Evolutionary conservation across 2,797 vertebrate genomes (phyloP).

Genomic region (Pristis pectinata): DNA sequence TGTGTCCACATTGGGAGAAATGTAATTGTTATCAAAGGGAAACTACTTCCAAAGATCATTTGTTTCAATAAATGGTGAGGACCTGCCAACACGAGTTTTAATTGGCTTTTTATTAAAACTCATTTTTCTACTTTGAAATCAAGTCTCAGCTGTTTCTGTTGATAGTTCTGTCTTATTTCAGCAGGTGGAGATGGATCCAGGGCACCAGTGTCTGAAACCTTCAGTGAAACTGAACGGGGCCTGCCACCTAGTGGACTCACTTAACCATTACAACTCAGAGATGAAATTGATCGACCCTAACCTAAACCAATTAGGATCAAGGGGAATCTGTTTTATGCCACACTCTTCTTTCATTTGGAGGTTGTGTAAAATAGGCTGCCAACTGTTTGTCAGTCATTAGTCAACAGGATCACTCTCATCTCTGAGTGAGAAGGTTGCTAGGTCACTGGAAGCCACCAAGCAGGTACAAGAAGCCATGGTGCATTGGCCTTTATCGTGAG

Average conservation of each 20-base stretch:
- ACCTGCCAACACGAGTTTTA: not conserved
- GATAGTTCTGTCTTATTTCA: not conserved
- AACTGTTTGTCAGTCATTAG: no score
- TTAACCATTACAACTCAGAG: not conserved
- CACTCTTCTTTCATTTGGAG: no score
- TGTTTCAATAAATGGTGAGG: not conserved
- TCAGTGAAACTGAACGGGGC: not conserved
- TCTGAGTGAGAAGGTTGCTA: not conserved
- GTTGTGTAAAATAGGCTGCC: not conserved
- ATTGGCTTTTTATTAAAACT: conserved; percentile 6
- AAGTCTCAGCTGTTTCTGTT: not conserved
- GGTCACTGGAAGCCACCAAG: not conserved
- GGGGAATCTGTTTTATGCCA: not conserved
- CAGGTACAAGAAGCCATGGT: no score
- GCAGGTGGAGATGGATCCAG: not conserved
- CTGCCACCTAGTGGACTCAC: not conserved
- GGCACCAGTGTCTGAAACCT: not conserved
- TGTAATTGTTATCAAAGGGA: not conserved
- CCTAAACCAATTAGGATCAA: not conserved
- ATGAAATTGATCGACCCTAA: no score
- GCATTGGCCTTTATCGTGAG: no score
- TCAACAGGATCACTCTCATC: not conserved
- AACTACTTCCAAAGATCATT: not conserved
- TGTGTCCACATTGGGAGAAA: not conserved
- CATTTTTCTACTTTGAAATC: not conserved